A percentile compares a stretch with the other conserved stretches of the same genome.
Conservation (phyloP, 2,888 invertebrate species). For the Heteropelma amictum region DNA sequence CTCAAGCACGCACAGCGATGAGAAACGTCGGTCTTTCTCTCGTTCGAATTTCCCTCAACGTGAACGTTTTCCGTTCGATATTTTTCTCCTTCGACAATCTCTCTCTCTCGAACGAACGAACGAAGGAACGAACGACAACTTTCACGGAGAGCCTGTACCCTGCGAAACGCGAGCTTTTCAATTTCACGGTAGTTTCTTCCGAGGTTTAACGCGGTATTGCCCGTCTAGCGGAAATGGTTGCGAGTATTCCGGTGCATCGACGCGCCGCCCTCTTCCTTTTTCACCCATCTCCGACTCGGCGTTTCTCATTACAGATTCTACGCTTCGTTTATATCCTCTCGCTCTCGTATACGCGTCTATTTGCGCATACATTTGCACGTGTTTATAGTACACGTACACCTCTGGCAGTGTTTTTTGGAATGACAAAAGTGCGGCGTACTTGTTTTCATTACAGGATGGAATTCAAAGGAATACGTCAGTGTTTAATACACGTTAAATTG, state of each 20-base stretch:
- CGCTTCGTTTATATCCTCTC: not conserved
- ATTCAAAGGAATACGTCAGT: no score
- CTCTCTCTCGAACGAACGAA: not conserved
- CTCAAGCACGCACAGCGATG: slow-evolving; percentile 2
- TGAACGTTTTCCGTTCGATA: slow-evolving; percentile 34
- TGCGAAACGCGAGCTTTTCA: slow-evolving; percentile 58
- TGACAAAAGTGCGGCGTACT: no score
- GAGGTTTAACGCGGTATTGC: slow-evolving; percentile 60
- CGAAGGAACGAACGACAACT: slow-evolving; percentile 36
- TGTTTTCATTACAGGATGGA: no score
- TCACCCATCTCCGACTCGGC: slow-evolving; percentile 1
- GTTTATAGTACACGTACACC: no score
- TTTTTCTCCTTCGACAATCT: slow-evolving; percentile 33
- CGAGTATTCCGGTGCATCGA: slow-evolving; percentile 32
- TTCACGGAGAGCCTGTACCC: slow-evolving; percentile 29
- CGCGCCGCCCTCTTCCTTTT: slow-evolving; percentile 10
- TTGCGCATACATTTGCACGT: not conserved
- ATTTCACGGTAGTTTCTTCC: slow-evolving; percentile 65
- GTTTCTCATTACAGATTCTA: slow-evolving; percentile 19
- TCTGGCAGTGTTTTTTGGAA: no score
- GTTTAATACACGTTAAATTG: no score
- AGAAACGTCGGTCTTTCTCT: slow-evolving; percentile 4
- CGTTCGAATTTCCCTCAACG: slow-evolving; percentile 35
- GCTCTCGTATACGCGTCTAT: slow-evolving; percentile 8
- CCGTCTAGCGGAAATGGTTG: slow-evolving; percentile 55